Evolutionary conservation across 2,797 vertebrate genomes (phyloP), one percentile per base, ranked within the genome.

Genomic region (Balearica regulorum): DNA sequence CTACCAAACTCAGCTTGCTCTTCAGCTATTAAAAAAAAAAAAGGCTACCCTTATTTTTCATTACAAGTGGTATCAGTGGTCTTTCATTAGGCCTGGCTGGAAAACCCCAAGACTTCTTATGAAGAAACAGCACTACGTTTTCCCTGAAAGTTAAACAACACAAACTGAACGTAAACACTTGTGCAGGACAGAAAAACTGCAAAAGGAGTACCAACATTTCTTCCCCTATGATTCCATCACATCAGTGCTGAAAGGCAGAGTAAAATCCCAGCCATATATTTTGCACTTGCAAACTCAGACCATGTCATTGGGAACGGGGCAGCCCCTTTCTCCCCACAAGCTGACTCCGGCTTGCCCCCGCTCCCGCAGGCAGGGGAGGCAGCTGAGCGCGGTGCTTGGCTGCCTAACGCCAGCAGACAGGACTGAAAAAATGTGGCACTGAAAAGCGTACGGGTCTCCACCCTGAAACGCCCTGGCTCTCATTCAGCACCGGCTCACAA

Each of bases 271-370:
- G 68, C 49, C 46, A 10, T 6, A 3, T 1, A 21, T 39, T 13
- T 58, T 46, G 25, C 16, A 25, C 24, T 16, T 31, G 64, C 58
- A 37, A 83, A 83, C 60, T 35, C 25, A 2, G 60, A 16, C 44
- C 13, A 8, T 1, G 20, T 10, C 22, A 25, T 8, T 0, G 1
- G 49, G 26, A n/a, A 17, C 0, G 2, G 78, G 46, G 41, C 54
- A 83, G 79, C 21, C 46, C n/a, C 33, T 58, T 49, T 46, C n/a
- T 31, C 41, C 64, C 51, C 4, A 8, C 28, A 24, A 44, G 49
- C 46, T 17, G 53, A 14, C 66, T 46, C 33, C 3, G 16, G 29
- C 57, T 68, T n/a, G 35, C 28, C 72, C 33, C 53, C 24, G 61
- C 60, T 39, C 68, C 66, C 1, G 2, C 33, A 39, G 22, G 68